Base-by-base conservation (phyloP, 2,888 invertebrate genomes). In the Erpobdella octoculata region DNA sequence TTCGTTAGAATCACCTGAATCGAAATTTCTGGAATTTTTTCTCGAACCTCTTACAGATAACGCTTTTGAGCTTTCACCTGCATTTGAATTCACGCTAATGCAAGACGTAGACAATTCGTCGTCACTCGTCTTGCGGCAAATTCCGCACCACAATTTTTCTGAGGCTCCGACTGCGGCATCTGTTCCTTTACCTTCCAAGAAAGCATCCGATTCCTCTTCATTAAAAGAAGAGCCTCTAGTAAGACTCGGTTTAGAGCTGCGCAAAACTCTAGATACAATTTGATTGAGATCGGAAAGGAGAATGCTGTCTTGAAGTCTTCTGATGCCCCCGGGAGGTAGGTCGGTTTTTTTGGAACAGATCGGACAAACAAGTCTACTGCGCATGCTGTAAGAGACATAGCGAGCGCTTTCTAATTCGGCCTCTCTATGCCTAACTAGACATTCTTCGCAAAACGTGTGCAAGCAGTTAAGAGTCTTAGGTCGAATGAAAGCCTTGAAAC, bases 391-490 rank as follows among this genome's bases (percentile, higher is more conserved):
- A 1, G 62, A 33, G 35, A 62, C 33, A 31, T 33, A 33, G n/a
- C 35, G 28, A 9, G 31, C 33, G 35, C 62, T 35, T 46, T 78
- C 78, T 15, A 74, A 73, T 71, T 81, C 80, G 0, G 80, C 77
- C 58, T 81, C 81, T 48, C 79, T 77, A 71, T 82, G 81, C 71
- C 31, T 67, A 15, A 41, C 36, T 28, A 67, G 33, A 25, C 67
- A 67, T 38, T 67, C 48, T 35, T 67, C 67, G 67, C 67, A 82
- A 76, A 82, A 82, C 12, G 81, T 81, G 76, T 82, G 82, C 66
- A 82, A 75, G 75, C 82, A 82, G 1, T 76, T 71, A 31, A 82
- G 75, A 5, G 81, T 81, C 74, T 82, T 82, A n/a, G 82, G 82
- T 12, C 79, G 77, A 62, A 77, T 79, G 75, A 79, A 82, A 5